Base-by-base conservation (phyloP, 1,140 invertebrate genomes). In the Spodoptera frugiperda region DNA sequence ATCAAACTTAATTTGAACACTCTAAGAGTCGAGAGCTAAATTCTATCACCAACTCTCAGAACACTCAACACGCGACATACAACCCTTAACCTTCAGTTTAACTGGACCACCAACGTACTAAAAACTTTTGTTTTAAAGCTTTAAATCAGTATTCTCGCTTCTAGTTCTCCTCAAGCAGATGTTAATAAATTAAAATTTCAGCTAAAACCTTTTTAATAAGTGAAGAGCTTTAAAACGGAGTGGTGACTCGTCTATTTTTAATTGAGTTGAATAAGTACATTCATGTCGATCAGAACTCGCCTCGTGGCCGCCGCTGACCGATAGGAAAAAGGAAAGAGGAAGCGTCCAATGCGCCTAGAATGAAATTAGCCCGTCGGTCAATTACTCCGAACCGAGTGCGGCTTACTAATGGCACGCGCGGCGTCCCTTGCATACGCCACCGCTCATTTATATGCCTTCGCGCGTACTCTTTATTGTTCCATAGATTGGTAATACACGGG, bases 251-350 rank as follows among this genome's bases (percentile, higher is more conserved):
- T 70, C 46, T 61, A 39, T 77, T 54, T 71, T 48, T 51, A 70
- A 77, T 71, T 61, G 19, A 61, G 14, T 61, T 61, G 44, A 77
- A 74, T 63, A 68, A 78, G 55, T 51, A 68, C 73, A 78, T 73
- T 74, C 5, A 78, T 79, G 72, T 82, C 74, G 78, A 81, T 51
- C 79, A 82, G 74, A 82, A 73, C 75, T 79, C 72, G 85, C 80
- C 84, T 86, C 85, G 85, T 84, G 83, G 82, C 83, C 82, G 86
- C 80, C 79, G 85, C 85, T 93, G 92, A 92, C 90, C 90, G 91
- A 92, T 93, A 93, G 92, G 91, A 92, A 93, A 92, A 90, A 92
- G 92, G 92, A 91, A 93, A 92, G 92, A 93, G 92, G 92, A 93
- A 93, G 88, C 90, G 84, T 70, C 78, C 85, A 89, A 93, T 91